Base-by-base conservation (phyloP, 2,113 vertebrate species). In the Lepisosteus osseus region DNA sequence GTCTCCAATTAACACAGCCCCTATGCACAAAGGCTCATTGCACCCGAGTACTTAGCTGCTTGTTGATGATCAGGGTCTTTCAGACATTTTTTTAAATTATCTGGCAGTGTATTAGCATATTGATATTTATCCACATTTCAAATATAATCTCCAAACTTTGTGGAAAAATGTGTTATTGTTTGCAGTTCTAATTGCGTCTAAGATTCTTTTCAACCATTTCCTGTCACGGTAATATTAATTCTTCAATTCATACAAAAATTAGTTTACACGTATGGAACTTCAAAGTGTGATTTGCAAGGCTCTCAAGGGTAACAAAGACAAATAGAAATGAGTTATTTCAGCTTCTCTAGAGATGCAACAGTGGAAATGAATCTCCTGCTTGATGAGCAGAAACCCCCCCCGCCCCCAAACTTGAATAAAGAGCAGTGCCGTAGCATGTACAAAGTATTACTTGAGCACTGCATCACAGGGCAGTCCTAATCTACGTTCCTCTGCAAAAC, bases 1-100 rank as follows among this genome's bases (percentile, higher is more conserved):
- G 71, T 75, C 63, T 72, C 75, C 80, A 85, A 86, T 89, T 88
- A 87, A 78, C 78, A 72, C 61, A 47, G n/a, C 4, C 54, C 76
- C 70, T 72, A 78, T 62, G 70, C 12, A 65, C 41, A 61, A 29
- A 43, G 9, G 47, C 11, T 14, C 17, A 64, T 40, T 11, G 40
- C 17, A n/a, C 7, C 9, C 6, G 6, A 8, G 54, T 73, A 41
- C 78, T 73, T 80, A 75, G 77, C 79, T 85, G 82, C 77, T 79
- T 80, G 17, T 15, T 77, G 79, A 78, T 81, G 79, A 85, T 85
- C 77, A 55, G 67, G 68, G 12, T 13, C 61, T 69, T 75, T 47
- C 7, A 76, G 65, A 69, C 65, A 77, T 5, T 6, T 51, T 66
- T 44, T 4, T 44, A 14, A 65, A 43, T 42, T n/a, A 65, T 56